Evolutionary conservation across 2,113 vertebrate genomes (phyloP).

Genomic region (Istiophorus platypterus): DNA sequence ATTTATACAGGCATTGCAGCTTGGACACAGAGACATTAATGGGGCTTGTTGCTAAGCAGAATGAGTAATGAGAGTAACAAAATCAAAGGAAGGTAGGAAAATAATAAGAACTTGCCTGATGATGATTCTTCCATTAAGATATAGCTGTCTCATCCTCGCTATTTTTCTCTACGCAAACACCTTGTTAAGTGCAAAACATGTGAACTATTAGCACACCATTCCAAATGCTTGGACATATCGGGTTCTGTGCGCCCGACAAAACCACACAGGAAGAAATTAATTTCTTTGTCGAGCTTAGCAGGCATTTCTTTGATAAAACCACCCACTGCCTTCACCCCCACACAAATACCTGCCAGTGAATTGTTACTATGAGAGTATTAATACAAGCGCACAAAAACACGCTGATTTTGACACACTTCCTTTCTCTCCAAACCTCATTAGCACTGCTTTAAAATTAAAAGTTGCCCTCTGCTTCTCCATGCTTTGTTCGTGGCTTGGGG

Average conservation of each 20-base stretch:
- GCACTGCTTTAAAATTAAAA: constrained; percentile 73
- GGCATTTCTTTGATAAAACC: constrained; percentile 26
- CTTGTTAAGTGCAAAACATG: constrained; percentile 14
- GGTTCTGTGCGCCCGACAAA: constrained; percentile 3
- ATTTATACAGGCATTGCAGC: constrained; percentile 22
- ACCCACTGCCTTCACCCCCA: constrained; percentile 31
- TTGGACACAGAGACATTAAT: constrained; percentile 39
- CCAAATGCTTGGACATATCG: constrained; percentile 6
- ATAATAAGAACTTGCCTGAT: constrained; percentile 12
- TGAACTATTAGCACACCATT: constrained; percentile 22
- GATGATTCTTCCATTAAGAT: constrained; percentile 41
- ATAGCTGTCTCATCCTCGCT: background rate
- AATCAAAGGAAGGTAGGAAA: constrained; percentile 28
- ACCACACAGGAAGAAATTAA: constrained; percentile 26
- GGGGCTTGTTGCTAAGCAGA: constrained; percentile 29
- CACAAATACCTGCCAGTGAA: constrained; percentile 43
- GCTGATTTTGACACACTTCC: constrained; percentile 33
- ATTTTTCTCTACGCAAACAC: background rate
- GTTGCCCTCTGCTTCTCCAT: constrained; percentile 55
- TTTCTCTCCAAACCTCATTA: constrained; percentile 72
- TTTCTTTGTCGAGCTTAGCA: constrained; percentile 31
- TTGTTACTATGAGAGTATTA: constrained; percentile 24
- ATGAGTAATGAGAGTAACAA: constrained; percentile 44
- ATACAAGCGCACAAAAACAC: constrained; percentile 13
- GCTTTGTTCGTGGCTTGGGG: constrained; percentile 63